Evolutionary conservation across 1,140 invertebrate species (phyloP), one percentile per base, ranked within the genome.

Genomic region (Drosophila bipectinata): DNA sequence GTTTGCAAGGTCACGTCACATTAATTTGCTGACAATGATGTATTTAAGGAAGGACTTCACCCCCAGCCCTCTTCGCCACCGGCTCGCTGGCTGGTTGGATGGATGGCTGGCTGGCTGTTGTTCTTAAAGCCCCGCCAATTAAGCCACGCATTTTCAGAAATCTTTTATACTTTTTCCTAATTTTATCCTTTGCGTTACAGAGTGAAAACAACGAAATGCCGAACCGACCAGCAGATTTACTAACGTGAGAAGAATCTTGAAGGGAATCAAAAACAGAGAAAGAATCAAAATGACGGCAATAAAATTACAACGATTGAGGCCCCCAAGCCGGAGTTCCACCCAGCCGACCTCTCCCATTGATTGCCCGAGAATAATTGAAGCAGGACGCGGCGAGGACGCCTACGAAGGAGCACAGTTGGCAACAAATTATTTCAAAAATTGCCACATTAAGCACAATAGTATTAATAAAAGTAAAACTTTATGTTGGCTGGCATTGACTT

Each of bases 401-500:
- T 71, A 41, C 6, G 32, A 9, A 9, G 32, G 32, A 34, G 32
- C 32, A 34, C 32, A 34, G 32, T 41, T 41, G 62, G 82, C 85
- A 90, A 87, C 68, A 90, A 80, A 90, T 87, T 87, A 80, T 80
- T 82, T 85, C 69, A 90, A 90, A 90, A 87, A 90, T 87, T 76
- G 85, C 71, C 79, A 49, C 73, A 87, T 80, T 89, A 76, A 77
- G 67, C 80, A 73, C 67, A 80, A 82, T 75, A 62, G 79, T 83
- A 79, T 87, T 90, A 90, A 90, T 90, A 90, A 90, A 72, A 75
- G 77, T 90, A 90, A 90, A 90, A 85, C 76, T 87, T 90, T 90
- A 90, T 90, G 74, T 61, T 80, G 76, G 85, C 87, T 90, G 85
- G 77, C 87, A 90, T 78, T 85, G 78, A 81, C 76, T 85, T 82